Conservation (phyloP, 2,888 invertebrate species). For the Bhutanitis thaidina region DNA sequence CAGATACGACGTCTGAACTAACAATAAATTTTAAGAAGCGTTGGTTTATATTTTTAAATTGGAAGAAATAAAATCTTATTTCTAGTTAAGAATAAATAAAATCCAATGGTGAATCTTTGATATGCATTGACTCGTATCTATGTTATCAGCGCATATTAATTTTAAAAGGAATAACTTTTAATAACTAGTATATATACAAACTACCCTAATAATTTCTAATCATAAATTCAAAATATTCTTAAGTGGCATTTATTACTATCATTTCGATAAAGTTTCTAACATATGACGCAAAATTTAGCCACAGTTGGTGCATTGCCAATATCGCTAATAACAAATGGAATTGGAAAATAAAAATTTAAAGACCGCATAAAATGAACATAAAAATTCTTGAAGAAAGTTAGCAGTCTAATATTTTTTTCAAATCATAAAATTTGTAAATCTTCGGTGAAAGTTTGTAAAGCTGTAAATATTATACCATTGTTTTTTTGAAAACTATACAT, state of each 20-base stretch:
- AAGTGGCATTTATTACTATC: conserved; percentile 9
- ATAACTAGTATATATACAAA: not conserved
- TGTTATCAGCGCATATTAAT: not conserved
- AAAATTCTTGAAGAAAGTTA: not conserved
- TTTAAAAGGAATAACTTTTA: not conserved
- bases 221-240: conserved; percentile 13
- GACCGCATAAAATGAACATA: conserved; percentile 6
- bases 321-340: conserved; percentile 6
- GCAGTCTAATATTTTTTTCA: conserved; percentile 3
- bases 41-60: too few relatives aligned
- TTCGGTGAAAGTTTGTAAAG: conserved; percentile 19
- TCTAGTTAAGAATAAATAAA: too few relatives aligned
- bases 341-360: conserved; percentile 10
- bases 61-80: too few relatives aligned
- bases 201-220: conserved; percentile 3
- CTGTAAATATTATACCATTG: conserved; percentile 32
- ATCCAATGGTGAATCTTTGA: too few relatives aligned
- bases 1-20: too few relatives aligned
- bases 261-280: conserved; percentile 13
- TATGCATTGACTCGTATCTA: too few relatives aligned
- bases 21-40: too few relatives aligned
- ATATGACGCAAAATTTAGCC: not conserved
- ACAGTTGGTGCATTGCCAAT: conserved; percentile 17
- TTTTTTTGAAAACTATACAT: conserved; percentile 29
- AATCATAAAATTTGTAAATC: conserved; percentile 16